Evolutionary conservation across 2,113 vertebrate species (phyloP).

Genomic region (Burhinus bistriatus): DNA sequence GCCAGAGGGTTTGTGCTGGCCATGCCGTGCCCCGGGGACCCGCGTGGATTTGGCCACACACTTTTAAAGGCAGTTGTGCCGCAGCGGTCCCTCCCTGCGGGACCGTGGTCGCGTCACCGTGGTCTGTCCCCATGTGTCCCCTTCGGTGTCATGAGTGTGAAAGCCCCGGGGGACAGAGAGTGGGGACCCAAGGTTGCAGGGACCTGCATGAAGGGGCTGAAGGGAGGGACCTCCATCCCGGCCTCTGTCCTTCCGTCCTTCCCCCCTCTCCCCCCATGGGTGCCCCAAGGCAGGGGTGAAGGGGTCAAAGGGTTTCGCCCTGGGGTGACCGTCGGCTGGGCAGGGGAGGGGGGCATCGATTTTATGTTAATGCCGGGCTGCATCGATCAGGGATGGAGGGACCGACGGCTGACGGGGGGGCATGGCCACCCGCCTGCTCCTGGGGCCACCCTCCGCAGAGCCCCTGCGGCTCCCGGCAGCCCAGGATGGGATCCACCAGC

Average conservation of each 20-base stretch:
- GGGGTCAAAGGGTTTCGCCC: not conserved
- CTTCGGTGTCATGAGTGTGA: not conserved
- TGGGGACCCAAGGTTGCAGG: accelerated
- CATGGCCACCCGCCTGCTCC: not conserved
- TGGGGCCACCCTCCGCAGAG: not conserved
- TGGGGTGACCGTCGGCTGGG: not conserved
- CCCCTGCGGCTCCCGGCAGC: not conserved
- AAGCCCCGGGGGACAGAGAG: not conserved
- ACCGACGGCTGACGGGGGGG: not conserved
- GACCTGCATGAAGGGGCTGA: not conserved
- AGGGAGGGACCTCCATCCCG: not conserved
- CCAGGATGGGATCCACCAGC: not conserved
- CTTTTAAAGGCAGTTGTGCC: not conserved
- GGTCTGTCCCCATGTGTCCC: not conserved
- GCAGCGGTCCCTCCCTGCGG: not conserved
- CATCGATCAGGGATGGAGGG: not conserved
- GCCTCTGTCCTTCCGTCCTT: not conserved
- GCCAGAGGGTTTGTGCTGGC: not conserved
- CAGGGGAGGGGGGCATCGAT: not conserved
- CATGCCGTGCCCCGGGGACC: not conserved
- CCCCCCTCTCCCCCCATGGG: too few species aligned
- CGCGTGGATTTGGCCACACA: not conserved
- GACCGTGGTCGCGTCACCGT: accelerated
- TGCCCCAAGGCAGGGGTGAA: not conserved
- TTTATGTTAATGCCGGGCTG: not conserved